Conservation (phyloP, 2,888 invertebrate species). For the Hirtodrosophila duncani region DNA sequence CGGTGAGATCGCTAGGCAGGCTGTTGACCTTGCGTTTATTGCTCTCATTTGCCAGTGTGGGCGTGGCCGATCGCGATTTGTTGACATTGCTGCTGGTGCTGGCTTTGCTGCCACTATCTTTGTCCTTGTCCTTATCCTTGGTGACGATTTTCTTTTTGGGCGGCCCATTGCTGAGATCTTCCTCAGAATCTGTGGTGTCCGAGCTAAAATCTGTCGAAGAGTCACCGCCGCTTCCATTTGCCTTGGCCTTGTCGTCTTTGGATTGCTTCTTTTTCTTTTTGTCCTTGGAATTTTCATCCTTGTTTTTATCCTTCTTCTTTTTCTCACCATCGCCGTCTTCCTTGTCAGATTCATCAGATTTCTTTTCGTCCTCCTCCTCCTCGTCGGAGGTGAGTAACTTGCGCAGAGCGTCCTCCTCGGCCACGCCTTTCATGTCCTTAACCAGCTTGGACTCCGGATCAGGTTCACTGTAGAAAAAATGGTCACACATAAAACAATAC, state of each 20-base stretch:
- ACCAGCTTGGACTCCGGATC: constrained; percentile 87
- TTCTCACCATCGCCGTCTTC: constrained; percentile 83
- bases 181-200: constrained; percentile 85
- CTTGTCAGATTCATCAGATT: constrained; percentile 86
- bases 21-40: constrained; percentile 76
- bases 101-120: constrained; percentile 65
- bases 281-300: constrained; percentile 81
- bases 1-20: constrained; percentile 77
- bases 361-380: constrained; percentile 89
- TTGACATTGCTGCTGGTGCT: constrained; percentile 60
- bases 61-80: constrained; percentile 78
- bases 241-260: constrained; percentile 80
- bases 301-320: constrained; percentile 82
- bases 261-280: constrained; percentile 82
- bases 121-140: constrained; percentile 61
- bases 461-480: constrained; percentile 79
- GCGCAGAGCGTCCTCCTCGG: constrained; percentile 91
- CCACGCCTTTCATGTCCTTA: constrained; percentile 92
- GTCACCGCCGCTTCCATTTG: constrained; percentile 78
- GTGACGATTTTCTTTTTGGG: constrained; percentile 79
- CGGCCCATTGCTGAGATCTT: constrained; percentile 78
- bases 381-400: constrained; percentile 93
- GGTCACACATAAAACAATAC: neutral
- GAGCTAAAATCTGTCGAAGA: constrained; percentile 86
- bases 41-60: constrained; percentile 67